Conservation (phyloP, 2,888 invertebrate genomes). For the Allygus modestus region DNA sequence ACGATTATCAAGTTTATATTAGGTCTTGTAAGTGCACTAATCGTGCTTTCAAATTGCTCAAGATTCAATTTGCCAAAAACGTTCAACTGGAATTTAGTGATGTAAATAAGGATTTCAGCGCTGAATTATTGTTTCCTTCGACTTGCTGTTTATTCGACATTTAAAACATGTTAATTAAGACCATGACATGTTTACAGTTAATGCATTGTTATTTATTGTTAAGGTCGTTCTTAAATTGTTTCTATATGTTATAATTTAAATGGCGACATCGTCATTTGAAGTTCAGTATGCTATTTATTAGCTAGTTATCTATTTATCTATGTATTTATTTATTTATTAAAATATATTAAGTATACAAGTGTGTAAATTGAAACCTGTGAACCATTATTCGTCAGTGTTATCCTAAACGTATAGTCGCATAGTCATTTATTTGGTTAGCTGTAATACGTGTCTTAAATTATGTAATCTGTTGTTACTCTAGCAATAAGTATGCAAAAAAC, state of each 20-base stretch:
- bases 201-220: neutral
- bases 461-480: too few relatives aligned
- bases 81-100: neutral
- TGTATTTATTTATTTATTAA: constrained; percentile 54
- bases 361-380: neutral
- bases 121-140: neutral
- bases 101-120: neutral
- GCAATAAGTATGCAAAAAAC: too few relatives aligned
- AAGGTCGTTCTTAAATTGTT: neutral
- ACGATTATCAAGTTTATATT: neutral
- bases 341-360: neutral
- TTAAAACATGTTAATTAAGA: neutral
- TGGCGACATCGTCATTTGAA: constrained; percentile 30
- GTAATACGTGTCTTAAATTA: too few relatives aligned
- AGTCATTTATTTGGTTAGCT: too few relatives aligned
- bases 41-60: neutral
- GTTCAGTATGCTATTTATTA: constrained; percentile 48
- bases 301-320: constrained; percentile 39
- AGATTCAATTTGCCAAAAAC: neutral
- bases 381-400: too few relatives aligned
- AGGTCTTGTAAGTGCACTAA: neutral
- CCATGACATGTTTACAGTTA: neutral
- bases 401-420: too few relatives aligned
- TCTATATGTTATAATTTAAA: constrained; percentile 42
- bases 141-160: neutral